Evolutionary conservation across 2,888 invertebrate genomes (phyloP), one percentile per base, ranked within the genome.

Genomic region (Parasteatoda lunata): DNA sequence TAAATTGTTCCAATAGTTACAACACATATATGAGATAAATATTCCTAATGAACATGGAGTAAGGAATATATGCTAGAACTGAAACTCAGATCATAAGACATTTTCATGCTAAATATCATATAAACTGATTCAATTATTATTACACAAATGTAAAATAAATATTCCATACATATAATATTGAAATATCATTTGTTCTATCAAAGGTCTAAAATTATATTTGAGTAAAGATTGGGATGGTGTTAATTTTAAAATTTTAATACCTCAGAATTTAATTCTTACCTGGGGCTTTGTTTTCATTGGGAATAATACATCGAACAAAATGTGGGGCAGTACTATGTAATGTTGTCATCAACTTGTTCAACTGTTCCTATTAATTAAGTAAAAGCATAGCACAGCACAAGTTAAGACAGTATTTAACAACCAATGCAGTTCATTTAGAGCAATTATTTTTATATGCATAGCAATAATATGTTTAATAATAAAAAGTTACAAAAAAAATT

Each of bases 271-370:
- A 47, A 15, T 69, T 79, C 82, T 89, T 89, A 89, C 89, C 89
- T 89, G 93, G 92, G 82, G 91, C 90, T 90, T 93, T 93, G 90
- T 92, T 91, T 90, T 93, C 93, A 91, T 99, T 99, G 94, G 99
- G 99, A 94, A 99, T 98, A 95, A 99, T 99, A 94, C 99, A 99
- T 96, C 99, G 98, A 91, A 99, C 98, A 94, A 99, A 99, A 94
- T 99, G 98, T 94, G 99, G 99, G 92, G 97, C 96, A 82, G 99
- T 99, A 88, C 96, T 96, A 93, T 96, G 96, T 94, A 99, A 93
- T 89, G 97, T 98, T 90, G 96, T 94, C 99, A 99, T 99, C 95
- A 99, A 94, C 94, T 98, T 98, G 95, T 98, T 98, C 94, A 99
- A 94, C 94, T 97, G 97, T 94, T 97, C 97, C 95, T 95, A 93